Percentiles rank a stretch among this genome's conserved stretches.
Evolutionary conservation across 2,797 vertebrate species (phyloP).

Genomic region (Hirundo rustica): DNA sequence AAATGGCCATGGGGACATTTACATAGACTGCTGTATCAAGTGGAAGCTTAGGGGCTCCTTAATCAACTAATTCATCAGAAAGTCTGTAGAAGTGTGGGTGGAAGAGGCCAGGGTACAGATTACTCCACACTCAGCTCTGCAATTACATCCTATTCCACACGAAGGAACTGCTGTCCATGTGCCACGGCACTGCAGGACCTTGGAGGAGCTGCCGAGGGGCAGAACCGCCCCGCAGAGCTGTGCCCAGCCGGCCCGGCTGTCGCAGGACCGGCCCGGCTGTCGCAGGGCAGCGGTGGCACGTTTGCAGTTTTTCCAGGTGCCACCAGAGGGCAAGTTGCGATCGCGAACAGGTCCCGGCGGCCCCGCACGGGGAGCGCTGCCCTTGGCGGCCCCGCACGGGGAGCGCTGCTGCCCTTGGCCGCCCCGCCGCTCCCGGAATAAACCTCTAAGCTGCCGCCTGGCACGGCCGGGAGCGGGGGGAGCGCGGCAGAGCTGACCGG

Average conservation of each 20-base stretch:
- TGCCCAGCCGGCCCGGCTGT: neutral
- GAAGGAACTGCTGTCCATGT: neutral
- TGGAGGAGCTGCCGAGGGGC: neutral
- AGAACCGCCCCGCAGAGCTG: neutral
- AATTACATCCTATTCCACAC: neutral
- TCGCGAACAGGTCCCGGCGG: neutral
- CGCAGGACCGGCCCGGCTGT: neutral
- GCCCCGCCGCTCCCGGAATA: neutral
- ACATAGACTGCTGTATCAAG: neutral
- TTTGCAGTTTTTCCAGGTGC: slow-evolving; percentile 45
- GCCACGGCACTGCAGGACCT: neutral
- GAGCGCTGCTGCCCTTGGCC: slow-evolving; percentile 42
- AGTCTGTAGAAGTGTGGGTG: neutral
- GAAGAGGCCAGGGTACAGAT: neutral
- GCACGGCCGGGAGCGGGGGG: slow-evolving; percentile 6
- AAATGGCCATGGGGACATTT: neutral
- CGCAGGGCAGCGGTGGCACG: neutral
- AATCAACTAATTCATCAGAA: neutral
- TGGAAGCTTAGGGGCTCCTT: neutral
- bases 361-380: neutral
- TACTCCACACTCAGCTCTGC: neutral
- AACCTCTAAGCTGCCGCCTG: slow-evolving; percentile 31
- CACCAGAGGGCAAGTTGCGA: slow-evolving; percentile 66
- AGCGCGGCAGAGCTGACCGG: neutral
- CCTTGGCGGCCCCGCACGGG: neutral